Evolutionary conservation across 1,140 invertebrate genomes (phyloP), one percentile per base, ranked within the genome.

Genomic region (Notospermus geniculatus): DNA sequence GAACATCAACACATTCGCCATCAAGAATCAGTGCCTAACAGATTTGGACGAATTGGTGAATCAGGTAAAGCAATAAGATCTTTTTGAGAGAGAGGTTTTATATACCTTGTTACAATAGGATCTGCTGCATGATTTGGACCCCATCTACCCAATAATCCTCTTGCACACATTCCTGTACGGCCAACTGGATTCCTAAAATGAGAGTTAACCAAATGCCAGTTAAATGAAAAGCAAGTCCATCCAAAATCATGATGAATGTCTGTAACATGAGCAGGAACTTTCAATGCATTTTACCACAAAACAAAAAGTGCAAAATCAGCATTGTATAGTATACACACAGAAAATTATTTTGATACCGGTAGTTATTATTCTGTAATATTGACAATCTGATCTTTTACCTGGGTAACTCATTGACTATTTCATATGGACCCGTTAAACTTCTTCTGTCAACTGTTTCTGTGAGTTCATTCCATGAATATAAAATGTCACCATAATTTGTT

Each of bases 81-180:
- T n/a, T n/a, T n/a, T n/a, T n/a, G n/a, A n/a, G n/a, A n/a, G n/a
- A n/a, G n/a, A n/a, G n/a, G n/a, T 39, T 19, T 28, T 32, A 25
- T 43, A 60, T 69, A 80, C 77, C 76, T 74, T 28, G 80, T 82
- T 1, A 82, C 79, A 43, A 82, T 80, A 1, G 80, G 80, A 61
- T 82, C 80, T 41, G 76, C 80, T 29, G 80, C 80, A 68, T 81
- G 79, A 81, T 98, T 98, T 7, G 94, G 93, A 5, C 95, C 95
- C 94, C 94, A 98, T 32, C 89, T 85, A 0, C 94, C 93, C 17
- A 98, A 79, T 7, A 88, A 69, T 0, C 81, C 81, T 57, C 81
- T 65, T 2, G 75, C 74, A 25, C n/a, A 65, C 11, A 80, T 41
- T 0, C 95, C 95, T 30, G 95, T 97, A 59, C 95, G 85, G 46